These are phyloP conservation scores for Probaryconus sp. DNA, from an alignment of 1,140 invertebrate species.

Conservation along the genomic window DNA sequence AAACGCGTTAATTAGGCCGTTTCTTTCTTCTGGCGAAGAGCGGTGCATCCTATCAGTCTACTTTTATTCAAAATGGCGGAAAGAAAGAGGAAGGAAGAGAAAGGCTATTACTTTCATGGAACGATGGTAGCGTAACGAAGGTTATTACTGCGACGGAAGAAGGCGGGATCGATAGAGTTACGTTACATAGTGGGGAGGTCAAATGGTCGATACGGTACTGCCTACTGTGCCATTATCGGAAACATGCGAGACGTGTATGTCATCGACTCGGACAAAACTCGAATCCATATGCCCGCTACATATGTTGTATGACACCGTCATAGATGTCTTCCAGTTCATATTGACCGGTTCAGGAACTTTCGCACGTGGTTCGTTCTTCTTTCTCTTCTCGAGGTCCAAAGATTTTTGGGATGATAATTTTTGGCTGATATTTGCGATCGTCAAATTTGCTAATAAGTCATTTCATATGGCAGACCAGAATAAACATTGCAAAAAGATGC, in stretches of 20 bases:
- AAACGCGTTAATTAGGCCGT: constrained; percentile 55
- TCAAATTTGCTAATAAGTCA: too few species aligned
- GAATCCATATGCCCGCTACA: constrained; percentile 44
- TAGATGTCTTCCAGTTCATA: constrained; percentile 1
- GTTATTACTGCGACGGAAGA: constrained; percentile 65
- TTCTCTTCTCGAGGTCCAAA: too few species aligned
- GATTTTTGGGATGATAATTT: too few species aligned
- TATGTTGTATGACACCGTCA: constrained; percentile 24
- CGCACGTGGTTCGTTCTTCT: too few species aligned
- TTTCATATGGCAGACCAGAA: too few species aligned
- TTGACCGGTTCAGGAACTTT: constrained; percentile 4
- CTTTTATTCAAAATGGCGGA: constrained; percentile 62
- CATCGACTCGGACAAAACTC: constrained; percentile 54
- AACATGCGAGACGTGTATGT: constrained; percentile 63
- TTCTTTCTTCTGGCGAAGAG: constrained; percentile 23
- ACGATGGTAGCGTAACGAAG: constrained; percentile 62
- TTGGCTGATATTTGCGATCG: too few species aligned
- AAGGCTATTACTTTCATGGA: constrained; percentile 61
- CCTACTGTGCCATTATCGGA: constrained; percentile 61
- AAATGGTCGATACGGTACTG: constrained; percentile 63
- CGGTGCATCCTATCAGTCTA: constrained; percentile 34
- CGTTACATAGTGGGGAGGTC: constrained; percentile 63
- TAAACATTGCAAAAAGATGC: too few species aligned
- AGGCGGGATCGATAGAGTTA: constrained; percentile 65
- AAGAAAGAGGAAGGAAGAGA: constrained; percentile 56